Conservation (phyloP, 2,888 invertebrate genomes). For the Actias luna region DNA sequence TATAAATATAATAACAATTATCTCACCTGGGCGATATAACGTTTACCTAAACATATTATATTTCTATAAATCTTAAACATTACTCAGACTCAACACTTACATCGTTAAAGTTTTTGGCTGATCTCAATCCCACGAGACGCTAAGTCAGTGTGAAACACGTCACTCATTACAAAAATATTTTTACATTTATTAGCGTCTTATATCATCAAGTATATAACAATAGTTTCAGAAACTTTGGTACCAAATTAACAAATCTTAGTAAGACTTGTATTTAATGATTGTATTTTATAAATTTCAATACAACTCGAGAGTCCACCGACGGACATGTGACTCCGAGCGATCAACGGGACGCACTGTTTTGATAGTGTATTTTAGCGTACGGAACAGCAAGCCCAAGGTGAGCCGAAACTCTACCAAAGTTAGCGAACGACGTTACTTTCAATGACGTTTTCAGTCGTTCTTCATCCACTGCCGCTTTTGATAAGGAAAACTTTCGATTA, state of each 20-base stretch:
- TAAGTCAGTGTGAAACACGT: constrained; percentile 42
- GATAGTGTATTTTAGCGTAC: constrained; percentile 76
- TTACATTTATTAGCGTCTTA: constrained; percentile 19
- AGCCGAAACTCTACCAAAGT: constrained; percentile 56
- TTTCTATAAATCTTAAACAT: constrained; percentile 2
- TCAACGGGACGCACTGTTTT: constrained; percentile 72
- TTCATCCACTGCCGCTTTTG: constrained; percentile 45
- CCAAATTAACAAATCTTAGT: constrained; percentile 24
- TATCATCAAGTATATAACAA: constrained; percentile 25
- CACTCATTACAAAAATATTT: constrained; percentile 47
- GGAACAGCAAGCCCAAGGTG: constrained; percentile 73
- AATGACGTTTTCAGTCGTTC: constrained; percentile 39
- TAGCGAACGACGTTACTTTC: constrained; percentile 45
- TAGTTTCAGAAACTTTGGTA: constrained; percentile 43
- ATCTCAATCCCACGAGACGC: constrained; percentile 53
- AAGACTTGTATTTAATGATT: constrained; percentile 31
- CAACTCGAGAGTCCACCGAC: constrained; percentile 30
- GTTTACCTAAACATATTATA: neutral
- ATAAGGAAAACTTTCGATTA: constrained; percentile 9
- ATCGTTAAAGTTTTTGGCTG: constrained; percentile 49
- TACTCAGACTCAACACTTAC: constrained; percentile 40
- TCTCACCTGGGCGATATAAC: neutral
- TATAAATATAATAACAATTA: neutral
- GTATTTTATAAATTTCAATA: constrained; percentile 34
- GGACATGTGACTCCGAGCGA: constrained; percentile 54